Conservation (phyloP, 2,888 invertebrate genomes). For the Nomada ferruginata region DNA sequence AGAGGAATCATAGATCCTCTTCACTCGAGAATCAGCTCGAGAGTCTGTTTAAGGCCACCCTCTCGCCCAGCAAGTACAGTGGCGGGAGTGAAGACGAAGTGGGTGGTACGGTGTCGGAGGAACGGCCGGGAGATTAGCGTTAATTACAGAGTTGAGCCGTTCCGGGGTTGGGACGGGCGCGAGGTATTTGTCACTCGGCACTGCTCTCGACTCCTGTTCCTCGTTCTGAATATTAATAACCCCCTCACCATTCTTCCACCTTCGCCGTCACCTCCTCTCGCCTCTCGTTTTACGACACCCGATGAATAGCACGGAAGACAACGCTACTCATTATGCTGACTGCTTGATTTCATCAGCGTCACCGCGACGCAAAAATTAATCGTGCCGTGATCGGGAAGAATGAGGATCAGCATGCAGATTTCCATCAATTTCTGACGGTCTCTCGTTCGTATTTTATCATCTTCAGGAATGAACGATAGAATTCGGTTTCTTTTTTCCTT, state of each 20-base stretch:
- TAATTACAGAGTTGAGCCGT: slow-evolving; percentile 81
- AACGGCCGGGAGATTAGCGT: slow-evolving; percentile 82
- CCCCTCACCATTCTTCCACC: slow-evolving; percentile 61
- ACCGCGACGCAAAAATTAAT: slow-evolving; percentile 67
- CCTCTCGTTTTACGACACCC: slow-evolving; percentile 66
- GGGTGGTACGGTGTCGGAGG: slow-evolving; percentile 76
- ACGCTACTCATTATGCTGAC: slow-evolving; percentile 79
- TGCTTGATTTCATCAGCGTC: slow-evolving; percentile 81
- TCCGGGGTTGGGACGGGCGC: slow-evolving; percentile 75
- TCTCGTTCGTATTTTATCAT: background rate
- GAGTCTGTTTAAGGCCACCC: slow-evolving; percentile 62
- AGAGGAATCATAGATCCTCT: slow-evolving; percentile 50
- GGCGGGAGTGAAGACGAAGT: slow-evolving; percentile 69
- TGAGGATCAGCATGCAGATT: slow-evolving; percentile 31
- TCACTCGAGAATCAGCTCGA: slow-evolving; percentile 58
- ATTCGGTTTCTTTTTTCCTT: background rate
- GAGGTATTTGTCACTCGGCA: slow-evolving; percentile 83
- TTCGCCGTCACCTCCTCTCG: slow-evolving; percentile 26
- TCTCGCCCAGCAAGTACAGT: slow-evolving; percentile 68
- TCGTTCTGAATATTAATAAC: slow-evolving; percentile 83
- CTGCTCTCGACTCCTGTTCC: slow-evolving; percentile 74
- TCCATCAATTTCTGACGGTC: background rate
- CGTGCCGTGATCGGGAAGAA: slow-evolving; percentile 52
- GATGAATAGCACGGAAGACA: slow-evolving; percentile 79
- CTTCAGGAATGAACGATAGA: background rate